A percentile compares a stretch with the other conserved stretches of the same genome.
Evolutionary conservation across 1,140 invertebrate species (phyloP).

Genomic region (Argopecten irradians): DNA sequence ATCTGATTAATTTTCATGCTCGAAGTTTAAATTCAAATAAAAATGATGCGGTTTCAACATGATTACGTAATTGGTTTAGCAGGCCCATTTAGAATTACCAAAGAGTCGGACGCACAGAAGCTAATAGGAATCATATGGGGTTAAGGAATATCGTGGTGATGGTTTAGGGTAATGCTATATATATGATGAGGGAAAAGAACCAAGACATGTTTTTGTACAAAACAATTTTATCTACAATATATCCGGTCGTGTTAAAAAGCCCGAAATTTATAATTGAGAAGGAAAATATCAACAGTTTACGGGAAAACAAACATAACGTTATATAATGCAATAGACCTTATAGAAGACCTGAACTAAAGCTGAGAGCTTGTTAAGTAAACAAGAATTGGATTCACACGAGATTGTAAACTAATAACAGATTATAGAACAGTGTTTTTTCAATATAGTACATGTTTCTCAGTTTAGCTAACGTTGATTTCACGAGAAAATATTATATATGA

Average conservation of each 20-base stretch:
- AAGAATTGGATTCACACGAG: neutral
- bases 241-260: neutral
- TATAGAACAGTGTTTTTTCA: too few species aligned
- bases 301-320: neutral
- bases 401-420: too few species aligned
- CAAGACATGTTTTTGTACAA: neutral
- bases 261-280: neutral
- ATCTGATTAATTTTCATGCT: constrained; percentile 12
- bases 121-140: neutral
- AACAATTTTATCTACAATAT: neutral
- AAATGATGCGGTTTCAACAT: neutral
- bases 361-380: neutral
- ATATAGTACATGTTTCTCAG: too few species aligned
- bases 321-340: neutral
- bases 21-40: constrained; percentile 16
- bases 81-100: neutral
- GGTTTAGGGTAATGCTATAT: neutral
- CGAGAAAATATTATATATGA: too few species aligned
- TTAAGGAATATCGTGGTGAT: neutral
- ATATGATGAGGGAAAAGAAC: constrained; percentile 11
- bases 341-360: neutral
- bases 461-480: too few species aligned
- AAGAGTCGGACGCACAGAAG: neutral
- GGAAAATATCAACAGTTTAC: neutral
- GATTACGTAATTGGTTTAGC: constrained; percentile 1